phyloP scores from a whole-genome alignment of 2,113 vertebrate species.

The Alethe diademata region DNA sequence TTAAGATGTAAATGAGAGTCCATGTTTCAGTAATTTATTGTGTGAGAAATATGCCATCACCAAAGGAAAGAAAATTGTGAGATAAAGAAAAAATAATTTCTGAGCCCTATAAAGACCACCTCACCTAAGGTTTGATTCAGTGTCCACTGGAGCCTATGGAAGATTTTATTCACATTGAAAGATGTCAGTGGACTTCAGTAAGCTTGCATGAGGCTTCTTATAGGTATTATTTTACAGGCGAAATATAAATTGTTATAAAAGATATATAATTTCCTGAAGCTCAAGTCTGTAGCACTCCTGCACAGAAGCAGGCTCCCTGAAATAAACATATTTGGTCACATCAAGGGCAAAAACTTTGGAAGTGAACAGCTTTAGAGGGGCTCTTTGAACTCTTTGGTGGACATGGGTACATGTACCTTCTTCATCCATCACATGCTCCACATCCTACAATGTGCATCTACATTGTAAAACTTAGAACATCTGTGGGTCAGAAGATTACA shows the following conservation, averaged over 20 bases:
- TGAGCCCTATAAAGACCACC: background rate
- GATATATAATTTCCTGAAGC: background rate
- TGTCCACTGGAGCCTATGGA: background rate
- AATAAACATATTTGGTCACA: background rate
- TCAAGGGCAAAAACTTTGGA: background rate
- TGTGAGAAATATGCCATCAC: background rate
- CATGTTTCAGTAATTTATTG: background rate
- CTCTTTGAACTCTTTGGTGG: background rate
- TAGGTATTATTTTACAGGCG: background rate
- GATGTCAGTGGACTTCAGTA: background rate
- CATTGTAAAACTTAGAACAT: background rate
- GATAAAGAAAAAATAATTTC: background rate
- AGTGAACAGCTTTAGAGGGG: background rate
- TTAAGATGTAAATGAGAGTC: conserved; percentile 47
- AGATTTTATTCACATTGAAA: background rate
- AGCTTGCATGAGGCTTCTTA: background rate
- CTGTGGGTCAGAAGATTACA: background rate
- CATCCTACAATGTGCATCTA: background rate
- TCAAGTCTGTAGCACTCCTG: background rate
- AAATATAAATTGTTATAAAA: background rate
- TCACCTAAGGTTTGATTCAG: background rate
- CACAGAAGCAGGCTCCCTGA: background rate
- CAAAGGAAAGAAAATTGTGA: background rate
- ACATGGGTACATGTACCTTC: background rate
- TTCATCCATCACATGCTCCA: background rate